A percentile compares a stretch with the other conserved stretches of the same genome.
These are phyloP conservation scores for Acanthaster planci DNA, from an alignment of 35 echinoderm and acorn worm genomes.

Conservation along the genomic window DNA sequence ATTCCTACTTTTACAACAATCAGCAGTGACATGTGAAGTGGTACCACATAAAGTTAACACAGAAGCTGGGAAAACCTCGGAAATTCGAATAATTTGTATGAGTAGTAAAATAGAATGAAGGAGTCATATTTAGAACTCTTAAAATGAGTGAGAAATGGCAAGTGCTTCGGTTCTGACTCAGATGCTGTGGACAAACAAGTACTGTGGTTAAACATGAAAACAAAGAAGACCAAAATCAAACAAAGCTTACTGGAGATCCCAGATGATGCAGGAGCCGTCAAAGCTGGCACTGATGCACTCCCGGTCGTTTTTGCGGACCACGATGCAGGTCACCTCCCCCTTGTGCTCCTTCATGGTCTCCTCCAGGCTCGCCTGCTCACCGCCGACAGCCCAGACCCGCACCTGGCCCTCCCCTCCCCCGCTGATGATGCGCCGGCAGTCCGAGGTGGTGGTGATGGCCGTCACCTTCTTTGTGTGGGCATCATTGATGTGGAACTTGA, in stretches of 20 bases:
- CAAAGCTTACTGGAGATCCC: constrained; percentile 87
- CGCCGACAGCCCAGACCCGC: constrained; percentile 65
- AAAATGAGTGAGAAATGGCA: too few species aligned
- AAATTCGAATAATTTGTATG: too few species aligned
- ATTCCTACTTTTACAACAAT: too few species aligned
- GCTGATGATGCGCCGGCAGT: constrained; percentile 88
- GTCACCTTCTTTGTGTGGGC: constrained; percentile 95
- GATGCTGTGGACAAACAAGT: too few species aligned
- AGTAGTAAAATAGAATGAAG: too few species aligned
- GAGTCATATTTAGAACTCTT: too few species aligned
- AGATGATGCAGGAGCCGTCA: constrained; percentile 97
- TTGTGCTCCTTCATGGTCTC: constrained; percentile 97
- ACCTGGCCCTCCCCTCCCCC: constrained; percentile 98
- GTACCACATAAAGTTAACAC: too few species aligned
- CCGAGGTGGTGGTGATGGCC: constrained; percentile 84
- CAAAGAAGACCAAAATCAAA: not conserved
- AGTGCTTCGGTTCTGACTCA: too few species aligned
- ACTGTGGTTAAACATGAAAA: too few species aligned
- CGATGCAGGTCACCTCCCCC: constrained; percentile 81
- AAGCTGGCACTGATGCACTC: constrained; percentile 95
- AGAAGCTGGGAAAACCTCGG: too few species aligned
- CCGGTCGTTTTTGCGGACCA: constrained; percentile 64
- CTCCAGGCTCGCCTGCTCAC: constrained; percentile 22
- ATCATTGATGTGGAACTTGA: constrained; percentile 79
- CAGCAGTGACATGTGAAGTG: too few species aligned